Percentiles rank a stretch among this genome's conserved stretches.
These are phyloP conservation scores for Proisotoma minuta DNA, from an alignment of 2,888 invertebrate genomes.

Conservation along the genomic window DNA sequence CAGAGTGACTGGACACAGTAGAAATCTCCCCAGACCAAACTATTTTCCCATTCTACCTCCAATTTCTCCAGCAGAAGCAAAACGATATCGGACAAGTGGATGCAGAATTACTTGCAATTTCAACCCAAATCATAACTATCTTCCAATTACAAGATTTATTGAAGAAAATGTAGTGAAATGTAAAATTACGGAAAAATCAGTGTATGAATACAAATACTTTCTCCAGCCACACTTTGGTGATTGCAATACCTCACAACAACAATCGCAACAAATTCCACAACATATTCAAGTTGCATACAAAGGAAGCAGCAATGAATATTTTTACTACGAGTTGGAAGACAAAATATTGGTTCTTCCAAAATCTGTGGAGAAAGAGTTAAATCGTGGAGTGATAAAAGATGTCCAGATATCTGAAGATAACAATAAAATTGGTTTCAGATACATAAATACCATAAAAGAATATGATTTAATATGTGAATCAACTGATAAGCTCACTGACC, in stretches of 20 bases:
- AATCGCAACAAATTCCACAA: not conserved
- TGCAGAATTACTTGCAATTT: constrained; percentile 32
- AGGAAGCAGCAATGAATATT: not conserved
- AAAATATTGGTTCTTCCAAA: constrained; percentile 8
- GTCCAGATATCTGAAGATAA: constrained; percentile 23
- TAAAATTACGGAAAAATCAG: constrained; percentile 18
- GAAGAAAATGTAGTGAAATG: constrained; percentile 21
- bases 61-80: constrained; percentile 76
- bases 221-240: constrained; percentile 12
- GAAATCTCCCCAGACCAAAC: constrained; percentile 73
- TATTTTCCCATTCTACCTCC: constrained; percentile 76
- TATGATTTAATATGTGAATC: constrained; percentile 20
- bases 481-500: not conserved
- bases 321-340: constrained; percentile 9
- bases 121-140: constrained; percentile 27
- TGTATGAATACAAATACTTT: constrained; percentile 29
- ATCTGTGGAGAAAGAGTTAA: constrained; percentile 7
- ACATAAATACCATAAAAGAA: constrained; percentile 28
- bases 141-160: constrained; percentile 22
- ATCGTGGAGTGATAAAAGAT: constrained; percentile 25
- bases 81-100: constrained; percentile 55
- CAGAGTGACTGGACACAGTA: constrained; percentile 73
- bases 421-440: constrained; percentile 29
- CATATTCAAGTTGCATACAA: not conserved
- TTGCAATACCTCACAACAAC: not conserved